A percentile compares a stretch with the other conserved stretches of the same genome.
These are phyloP conservation scores for Protobothrops flavoviridis DNA, from an alignment of 2,113 vertebrate genomes.

Conservation along the genomic window DNA sequence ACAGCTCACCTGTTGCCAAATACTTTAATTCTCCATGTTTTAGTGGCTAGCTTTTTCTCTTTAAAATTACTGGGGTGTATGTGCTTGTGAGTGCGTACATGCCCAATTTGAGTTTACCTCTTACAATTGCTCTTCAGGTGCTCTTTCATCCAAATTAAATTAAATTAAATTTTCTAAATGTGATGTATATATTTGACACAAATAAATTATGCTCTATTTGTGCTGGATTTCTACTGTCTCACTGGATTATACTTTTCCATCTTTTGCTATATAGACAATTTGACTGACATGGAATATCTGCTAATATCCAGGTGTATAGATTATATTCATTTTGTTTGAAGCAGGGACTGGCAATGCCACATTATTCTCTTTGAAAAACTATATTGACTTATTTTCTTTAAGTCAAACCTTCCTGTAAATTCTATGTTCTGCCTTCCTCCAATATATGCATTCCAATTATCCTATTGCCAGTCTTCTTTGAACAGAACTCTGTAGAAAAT, in stretches of 20 bases:
- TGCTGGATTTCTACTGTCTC: not conserved
- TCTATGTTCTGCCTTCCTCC: not conserved
- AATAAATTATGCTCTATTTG: not conserved
- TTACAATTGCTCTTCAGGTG: not conserved
- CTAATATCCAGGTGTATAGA: not conserved
- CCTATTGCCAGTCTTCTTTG: not conserved
- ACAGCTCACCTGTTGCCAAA: not conserved
- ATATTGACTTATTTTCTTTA: not conserved
- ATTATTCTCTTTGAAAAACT: not conserved
- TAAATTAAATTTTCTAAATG: not conserved
- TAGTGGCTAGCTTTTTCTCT: not conserved
- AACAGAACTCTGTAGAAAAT: not conserved
- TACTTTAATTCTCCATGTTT: not conserved
- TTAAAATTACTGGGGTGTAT: not conserved
- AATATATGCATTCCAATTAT: not conserved
- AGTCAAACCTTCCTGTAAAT: not conserved
- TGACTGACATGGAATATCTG: not conserved
- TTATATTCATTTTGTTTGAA: not conserved
- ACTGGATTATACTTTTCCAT: not conserved
- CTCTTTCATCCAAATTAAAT: not conserved
- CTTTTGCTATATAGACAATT: not conserved
- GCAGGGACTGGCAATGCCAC: not conserved
- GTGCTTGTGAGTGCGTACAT: not conserved
- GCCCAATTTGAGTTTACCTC: not conserved
- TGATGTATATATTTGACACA: not conserved